Evolutionary conservation across 1,140 invertebrate species (phyloP).

Genomic region (Antheraea mylitta): DNA sequence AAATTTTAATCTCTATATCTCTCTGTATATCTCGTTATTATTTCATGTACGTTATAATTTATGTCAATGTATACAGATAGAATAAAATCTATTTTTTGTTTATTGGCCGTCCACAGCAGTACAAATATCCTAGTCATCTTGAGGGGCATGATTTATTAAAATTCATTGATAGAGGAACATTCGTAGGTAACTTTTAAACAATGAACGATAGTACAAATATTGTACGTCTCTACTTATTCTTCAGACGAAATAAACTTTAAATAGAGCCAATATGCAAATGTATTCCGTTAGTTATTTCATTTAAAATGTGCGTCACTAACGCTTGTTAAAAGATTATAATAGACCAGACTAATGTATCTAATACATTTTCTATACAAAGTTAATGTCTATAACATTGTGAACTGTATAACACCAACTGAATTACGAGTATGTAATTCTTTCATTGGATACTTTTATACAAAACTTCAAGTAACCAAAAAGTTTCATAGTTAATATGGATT

Average conservation of each 20-base stretch:
- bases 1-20: too few relatives aligned
- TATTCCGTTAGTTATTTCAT: neutral
- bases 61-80: too few relatives aligned
- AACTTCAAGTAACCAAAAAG: neutral
- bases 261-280: neutral
- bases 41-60: too few relatives aligned
- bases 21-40: too few relatives aligned
- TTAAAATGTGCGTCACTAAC: neutral
- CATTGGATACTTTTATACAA: neutral
- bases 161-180: too few relatives aligned
- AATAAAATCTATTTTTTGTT: too few relatives aligned
- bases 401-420: neutral
- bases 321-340: constrained; percentile 1
- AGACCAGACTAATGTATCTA: neutral
- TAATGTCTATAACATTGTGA: neutral
- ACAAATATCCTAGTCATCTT: too few relatives aligned
- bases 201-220: neutral
- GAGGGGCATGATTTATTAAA: too few relatives aligned
- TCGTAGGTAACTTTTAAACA: too few relatives aligned
- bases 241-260: neutral
- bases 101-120: too few relatives aligned
- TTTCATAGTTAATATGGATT: too few relatives aligned
- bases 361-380: neutral
- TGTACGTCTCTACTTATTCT: neutral
- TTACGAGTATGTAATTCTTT: neutral